Evolutionary conservation across 2,888 invertebrate genomes (phyloP).

Genomic region (Pseudanteris insignis): DNA sequence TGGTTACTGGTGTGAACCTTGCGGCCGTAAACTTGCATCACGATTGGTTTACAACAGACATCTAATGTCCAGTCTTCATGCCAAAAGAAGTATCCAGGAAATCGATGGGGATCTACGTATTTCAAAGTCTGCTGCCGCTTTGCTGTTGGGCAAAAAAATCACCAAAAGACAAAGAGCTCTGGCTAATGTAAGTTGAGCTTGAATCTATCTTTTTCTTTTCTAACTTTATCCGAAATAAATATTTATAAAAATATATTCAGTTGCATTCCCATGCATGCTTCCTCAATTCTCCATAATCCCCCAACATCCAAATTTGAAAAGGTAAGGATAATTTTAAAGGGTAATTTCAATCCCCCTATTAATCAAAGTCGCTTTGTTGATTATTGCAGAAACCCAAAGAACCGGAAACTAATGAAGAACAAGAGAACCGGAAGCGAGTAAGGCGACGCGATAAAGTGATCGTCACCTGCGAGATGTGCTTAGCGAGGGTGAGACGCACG

Average conservation of each 20-base stretch:
- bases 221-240: too few species aligned
- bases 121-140: constrained; percentile 31
- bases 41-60: constrained; percentile 81
- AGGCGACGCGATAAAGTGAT: constrained; percentile 71
- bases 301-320: too few species aligned
- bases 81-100: constrained; percentile 67
- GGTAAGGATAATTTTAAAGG: too few species aligned
- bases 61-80: constrained; percentile 77
- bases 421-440: constrained; percentile 60
- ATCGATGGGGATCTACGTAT: constrained; percentile 68
- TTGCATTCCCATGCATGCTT: too few species aligned
- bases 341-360: too few species aligned
- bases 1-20: constrained; percentile 83
- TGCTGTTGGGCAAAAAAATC: constrained; percentile 37
- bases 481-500: constrained; percentile 74
- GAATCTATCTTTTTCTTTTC: too few species aligned
- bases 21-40: constrained; percentile 79
- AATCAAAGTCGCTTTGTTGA: too few species aligned
- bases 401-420: constrained; percentile 28
- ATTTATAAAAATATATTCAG: too few species aligned
- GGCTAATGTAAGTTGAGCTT: constrained; percentile 17
- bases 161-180: constrained; percentile 17
- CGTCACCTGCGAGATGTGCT: constrained; percentile 77
- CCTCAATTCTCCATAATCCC: too few species aligned
- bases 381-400: too few species aligned